Base-by-base conservation (phyloP, 2,888 invertebrate genomes). In the Drosophila paramelanica region DNA sequence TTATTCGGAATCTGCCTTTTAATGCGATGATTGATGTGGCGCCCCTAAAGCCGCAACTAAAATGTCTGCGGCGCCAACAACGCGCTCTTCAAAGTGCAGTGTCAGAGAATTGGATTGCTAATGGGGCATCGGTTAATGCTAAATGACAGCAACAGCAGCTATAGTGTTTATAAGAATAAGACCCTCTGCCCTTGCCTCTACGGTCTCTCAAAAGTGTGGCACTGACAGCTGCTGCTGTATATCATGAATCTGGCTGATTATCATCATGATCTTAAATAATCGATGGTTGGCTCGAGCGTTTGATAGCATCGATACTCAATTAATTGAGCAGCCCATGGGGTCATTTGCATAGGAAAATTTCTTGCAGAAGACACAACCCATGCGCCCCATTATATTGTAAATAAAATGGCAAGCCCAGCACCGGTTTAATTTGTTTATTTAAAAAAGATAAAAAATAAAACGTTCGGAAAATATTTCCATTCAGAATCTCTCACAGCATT, bases 1-100 rank as follows among this genome's bases (percentile, higher is more conserved):
- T 52, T 58, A 59, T 67, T 64, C 42, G 51, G 60, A 59, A 46
- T 52, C 42, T 46, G 52, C 50, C 47, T 61, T 61, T 74, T 83
- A 87, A 83, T 73, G 43, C 79, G 73, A 77, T 89, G 89, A 86
- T 86, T 82, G 85, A 86, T 86, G 87, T 79, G 85, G 89, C 89
- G 87, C 89, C 79, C 61, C 68, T 41, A 49, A 61, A 57, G 50
- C 36, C 62, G 25, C 51, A 50, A 62, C 49, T 36, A 23, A 38
- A 23, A 51, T 66, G 66, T 43, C 56, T 38, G 14, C 1, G 31
- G 23, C 55, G 59, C 46, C 66, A 53, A 38, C 33, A 51, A 41
- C 45, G 36, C 33, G 20, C 38, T 49, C 38, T 36, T 36, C 42
- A 41, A 65, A 67, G 42, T 71, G 81, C 81, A 77, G 11, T 58